A percentile compares a stretch with the other conserved stretches of the same genome.
Conservation (phyloP, 1,140 invertebrate genomes). For the Zaprionus africanus region DNA sequence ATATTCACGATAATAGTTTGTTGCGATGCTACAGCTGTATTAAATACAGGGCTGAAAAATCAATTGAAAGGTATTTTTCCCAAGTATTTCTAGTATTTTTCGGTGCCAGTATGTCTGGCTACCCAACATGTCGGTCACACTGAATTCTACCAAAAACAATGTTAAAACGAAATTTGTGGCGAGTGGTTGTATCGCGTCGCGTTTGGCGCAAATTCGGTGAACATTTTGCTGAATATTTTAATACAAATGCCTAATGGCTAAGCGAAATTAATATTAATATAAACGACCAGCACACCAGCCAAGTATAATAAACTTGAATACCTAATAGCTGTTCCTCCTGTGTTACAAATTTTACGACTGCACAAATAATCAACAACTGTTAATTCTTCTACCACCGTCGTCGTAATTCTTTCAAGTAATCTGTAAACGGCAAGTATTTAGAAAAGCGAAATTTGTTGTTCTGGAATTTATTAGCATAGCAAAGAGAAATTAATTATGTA, state of each 20-base stretch:
- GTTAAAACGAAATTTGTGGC: slow-evolving; percentile 22
- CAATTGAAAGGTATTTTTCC: slow-evolving; percentile 15
- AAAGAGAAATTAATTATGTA: slow-evolving; percentile 33
- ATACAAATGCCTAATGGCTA: slow-evolving; percentile 17
- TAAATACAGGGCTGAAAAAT: not conserved
- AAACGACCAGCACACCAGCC: not conserved
- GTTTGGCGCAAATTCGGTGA: slow-evolving; percentile 28
- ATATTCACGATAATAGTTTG: not conserved
- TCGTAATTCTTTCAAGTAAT: slow-evolving; percentile 25
- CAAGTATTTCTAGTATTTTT: not conserved
- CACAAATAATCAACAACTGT: slow-evolving; percentile 7
- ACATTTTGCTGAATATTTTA: slow-evolving; percentile 5
- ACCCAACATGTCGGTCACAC: not conserved
- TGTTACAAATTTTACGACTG: not conserved
- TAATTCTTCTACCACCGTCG: slow-evolving; percentile 18
- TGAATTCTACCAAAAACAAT: slow-evolving; percentile 34
- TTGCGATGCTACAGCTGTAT: not conserved
- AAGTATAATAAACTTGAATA: not conserved
- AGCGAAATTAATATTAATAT: slow-evolving; percentile 8
- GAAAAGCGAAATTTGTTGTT: slow-evolving; percentile 7
- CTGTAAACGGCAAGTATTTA: slow-evolving; percentile 40
- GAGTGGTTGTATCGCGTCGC: slow-evolving; percentile 36
- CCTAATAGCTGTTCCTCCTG: not conserved
- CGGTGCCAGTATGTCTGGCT: not conserved
- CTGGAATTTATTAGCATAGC: slow-evolving; percentile 8